A percentile compares a stretch with the other conserved stretches of the same genome.
Conservation (phyloP, 2,113 vertebrate genomes). For the Patagioenas fasciata region DNA sequence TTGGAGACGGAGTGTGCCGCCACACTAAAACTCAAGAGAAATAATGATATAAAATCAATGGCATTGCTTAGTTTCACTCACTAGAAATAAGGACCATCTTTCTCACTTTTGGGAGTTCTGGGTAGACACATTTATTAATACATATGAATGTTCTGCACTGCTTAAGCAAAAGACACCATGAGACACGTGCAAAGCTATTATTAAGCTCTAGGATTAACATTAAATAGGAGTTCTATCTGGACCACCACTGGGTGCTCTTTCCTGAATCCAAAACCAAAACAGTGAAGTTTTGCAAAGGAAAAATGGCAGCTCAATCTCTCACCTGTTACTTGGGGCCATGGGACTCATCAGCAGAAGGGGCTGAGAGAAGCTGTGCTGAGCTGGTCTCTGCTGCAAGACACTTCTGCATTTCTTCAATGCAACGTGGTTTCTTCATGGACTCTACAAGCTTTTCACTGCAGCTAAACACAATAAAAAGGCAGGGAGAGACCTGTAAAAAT, state of each 20-base stretch:
- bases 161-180: background rate
- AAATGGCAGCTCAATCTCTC: background rate
- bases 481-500: background rate
- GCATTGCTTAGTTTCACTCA: background rate
- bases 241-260: background rate
- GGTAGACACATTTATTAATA: background rate
- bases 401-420: background rate
- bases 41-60: background rate
- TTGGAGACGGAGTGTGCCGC: background rate
- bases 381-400: background rate
- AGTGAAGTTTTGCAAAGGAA: background rate
- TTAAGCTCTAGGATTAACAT: background rate
- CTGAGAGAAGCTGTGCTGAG: background rate
- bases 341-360: background rate
- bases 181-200: background rate
- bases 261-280: background rate
- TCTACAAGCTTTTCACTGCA: background rate
- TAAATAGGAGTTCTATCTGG: background rate
- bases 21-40: background rate
- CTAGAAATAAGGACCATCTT: background rate
- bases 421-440: background rate
- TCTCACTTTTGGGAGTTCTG: background rate
- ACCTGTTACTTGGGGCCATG: fast-evolving
- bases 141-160: background rate
- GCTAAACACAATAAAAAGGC: background rate